Evolutionary conservation across 1,140 invertebrate species (phyloP).

Genomic region (Bicyclus anynana): DNA sequence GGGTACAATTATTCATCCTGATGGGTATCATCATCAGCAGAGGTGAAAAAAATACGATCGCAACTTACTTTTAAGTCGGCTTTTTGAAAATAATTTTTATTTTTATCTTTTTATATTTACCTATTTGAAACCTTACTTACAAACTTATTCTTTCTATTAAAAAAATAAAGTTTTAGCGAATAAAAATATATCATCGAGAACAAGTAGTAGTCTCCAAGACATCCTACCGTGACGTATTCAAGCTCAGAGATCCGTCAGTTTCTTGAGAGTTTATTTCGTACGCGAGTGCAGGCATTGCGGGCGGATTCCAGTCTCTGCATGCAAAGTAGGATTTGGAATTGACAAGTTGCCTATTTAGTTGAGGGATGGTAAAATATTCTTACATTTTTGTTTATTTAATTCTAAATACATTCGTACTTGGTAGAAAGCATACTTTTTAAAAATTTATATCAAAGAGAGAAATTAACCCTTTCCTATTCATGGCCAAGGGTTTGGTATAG

Average conservation of each 20-base stretch:
- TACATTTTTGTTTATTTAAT: not conserved
- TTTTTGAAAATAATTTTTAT: too few relatives aligned
- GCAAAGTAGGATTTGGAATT: slow-evolving; percentile 10
- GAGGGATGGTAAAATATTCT: not conserved
- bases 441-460: too few relatives aligned
- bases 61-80: too few relatives aligned
- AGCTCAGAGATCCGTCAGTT: slow-evolving; percentile 9
- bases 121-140: too few relatives aligned
- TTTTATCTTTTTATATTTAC: too few relatives aligned
- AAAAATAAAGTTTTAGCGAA: not conserved
- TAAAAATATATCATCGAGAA: not conserved
- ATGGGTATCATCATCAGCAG: too few relatives aligned
- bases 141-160: not conserved
- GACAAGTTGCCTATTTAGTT: slow-evolving; percentile 15
- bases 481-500: too few relatives aligned
- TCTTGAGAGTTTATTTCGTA: slow-evolving; percentile 13
- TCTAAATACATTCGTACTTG: too few relatives aligned
- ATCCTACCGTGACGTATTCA: slow-evolving; percentile 7
- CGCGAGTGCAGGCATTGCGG: slow-evolving; percentile 4
- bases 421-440: too few relatives aligned
- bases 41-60: too few relatives aligned
- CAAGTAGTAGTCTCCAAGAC: not conserved
- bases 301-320: slow-evolving; percentile 3
- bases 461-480: too few relatives aligned
- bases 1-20: too few relatives aligned